A percentile compares a stretch with the other conserved stretches of the same genome.
Evolutionary conservation across 1,140 invertebrate genomes (phyloP).

Genomic region (Zeugodacus cucurbitae): DNA sequence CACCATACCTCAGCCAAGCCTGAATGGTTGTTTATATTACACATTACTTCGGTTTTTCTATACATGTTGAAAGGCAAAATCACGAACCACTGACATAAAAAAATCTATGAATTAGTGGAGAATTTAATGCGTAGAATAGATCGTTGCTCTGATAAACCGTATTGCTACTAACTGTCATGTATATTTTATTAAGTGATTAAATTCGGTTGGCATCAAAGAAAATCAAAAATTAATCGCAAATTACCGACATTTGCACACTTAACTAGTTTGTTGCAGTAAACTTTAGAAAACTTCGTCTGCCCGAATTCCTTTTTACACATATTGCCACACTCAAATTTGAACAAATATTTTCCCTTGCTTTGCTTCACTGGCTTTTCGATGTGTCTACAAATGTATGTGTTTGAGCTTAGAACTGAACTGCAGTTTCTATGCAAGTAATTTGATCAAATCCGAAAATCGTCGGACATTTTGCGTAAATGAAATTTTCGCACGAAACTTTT

Average conservation of each 20-base stretch:
- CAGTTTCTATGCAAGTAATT: constrained; percentile 3
- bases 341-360: background rate
- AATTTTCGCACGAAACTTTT: constrained; percentile 26
- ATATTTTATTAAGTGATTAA: background rate
- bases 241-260: background rate
- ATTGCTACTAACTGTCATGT: too few relatives aligned
- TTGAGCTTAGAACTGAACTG: background rate
- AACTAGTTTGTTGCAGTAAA: background rate
- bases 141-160: too few relatives aligned
- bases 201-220: background rate
- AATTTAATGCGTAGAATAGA: too few relatives aligned
- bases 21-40: too few relatives aligned
- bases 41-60: too few relatives aligned
- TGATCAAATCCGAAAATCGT: constrained; percentile 24
- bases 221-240: constrained; percentile 2
- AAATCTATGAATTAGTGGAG: too few relatives aligned
- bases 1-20: too few relatives aligned
- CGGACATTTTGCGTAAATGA: constrained; percentile 23
- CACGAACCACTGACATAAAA: too few relatives aligned
- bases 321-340: background rate
- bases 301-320: background rate
- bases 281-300: background rate
- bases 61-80: too few relatives aligned
- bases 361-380: too few relatives aligned
- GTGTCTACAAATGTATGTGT: background rate